Evolutionary conservation across 2,113 vertebrate genomes (phyloP), one percentile per base, ranked within the genome.

Genomic region (Pagrus major): DNA sequence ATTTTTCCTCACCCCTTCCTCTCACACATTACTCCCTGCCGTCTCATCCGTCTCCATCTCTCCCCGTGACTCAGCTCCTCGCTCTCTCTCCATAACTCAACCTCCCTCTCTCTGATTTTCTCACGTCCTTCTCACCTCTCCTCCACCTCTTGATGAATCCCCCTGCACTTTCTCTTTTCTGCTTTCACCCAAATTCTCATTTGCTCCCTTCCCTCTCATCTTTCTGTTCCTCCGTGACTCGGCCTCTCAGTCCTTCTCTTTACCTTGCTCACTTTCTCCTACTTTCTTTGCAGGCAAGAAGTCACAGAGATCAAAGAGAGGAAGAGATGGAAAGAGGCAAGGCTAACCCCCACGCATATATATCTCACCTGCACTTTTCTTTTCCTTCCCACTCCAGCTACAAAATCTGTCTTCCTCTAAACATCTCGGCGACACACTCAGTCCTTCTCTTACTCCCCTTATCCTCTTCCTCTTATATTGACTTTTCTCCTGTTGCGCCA

Each of bases 221-320:
- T 88, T 14, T 21, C 66, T 78, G 52, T 71, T 78, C 67, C 73
- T 86, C 84, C 75, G 47, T 72, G 72, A 76, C 51, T 82, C 7
- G 29, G 49, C 52, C 75, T 72, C 71, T 78, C 42, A 31, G 51
- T 83, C 71, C 73, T 65, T 78, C 66, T 68, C 58, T 77, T 75
- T 81, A 87, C 85, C 78, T 90, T 83, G 71, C 74, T 88, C 74
- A 76, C 84, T 86, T 67, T 77, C 74, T 44, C 61, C n/a, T 41
- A 78, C 79, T 88, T 80, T 84, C 68, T 91, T 85, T 49, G 74
- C 83, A 68, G 58, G 81, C 68, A 63, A 63, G 63, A 73, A 88
- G 86, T 89, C 84, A 72, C 18, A 11, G 72, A 90, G 88, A 93
- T 88, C 79, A 91, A 92, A 92, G 81, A 27, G 15, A 84, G 59